Evolutionary conservation across 1,140 invertebrate genomes (phyloP).

Genomic region (Saccostrea cuccullata): DNA sequence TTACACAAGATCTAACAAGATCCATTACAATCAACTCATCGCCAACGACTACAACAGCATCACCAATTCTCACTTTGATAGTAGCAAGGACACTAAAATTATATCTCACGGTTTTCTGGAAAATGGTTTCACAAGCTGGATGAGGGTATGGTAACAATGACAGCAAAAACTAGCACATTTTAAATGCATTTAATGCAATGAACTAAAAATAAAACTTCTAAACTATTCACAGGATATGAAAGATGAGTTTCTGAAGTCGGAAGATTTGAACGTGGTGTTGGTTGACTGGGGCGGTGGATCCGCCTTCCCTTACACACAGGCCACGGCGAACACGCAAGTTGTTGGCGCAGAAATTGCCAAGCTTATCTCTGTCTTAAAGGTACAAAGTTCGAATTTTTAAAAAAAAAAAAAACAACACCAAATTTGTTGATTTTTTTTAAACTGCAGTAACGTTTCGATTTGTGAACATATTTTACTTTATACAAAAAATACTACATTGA

Average conservation of each 20-base stretch:
- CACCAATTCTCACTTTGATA: constrained; percentile 59
- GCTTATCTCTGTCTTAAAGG: constrained; percentile 77
- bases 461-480: neutral
- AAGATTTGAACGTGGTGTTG: constrained; percentile 92
- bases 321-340: constrained; percentile 93
- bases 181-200: neutral
- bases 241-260: constrained; percentile 72
- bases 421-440: neutral
- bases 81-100: constrained; percentile 82
- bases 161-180: neutral
- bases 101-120: constrained; percentile 97
- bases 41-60: constrained; percentile 79
- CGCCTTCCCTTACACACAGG: constrained; percentile 89
- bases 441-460: no score
- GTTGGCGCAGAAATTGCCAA: constrained; percentile 94
- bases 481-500: neutral
- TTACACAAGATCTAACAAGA: constrained; percentile 75
- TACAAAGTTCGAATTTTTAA: neutral
- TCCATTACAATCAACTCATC: constrained; percentile 65
- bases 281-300: constrained; percentile 96
- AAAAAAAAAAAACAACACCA: neutral
- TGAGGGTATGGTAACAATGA: constrained; percentile 75
- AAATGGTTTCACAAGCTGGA: constrained; percentile 92
- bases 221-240: constrained; percentile 64
- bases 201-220: neutral